Evolutionary conservation across 37 sponge, comb jelly and placozoan species (phyloP).

Genomic region (Oscarella lobularis): DNA sequence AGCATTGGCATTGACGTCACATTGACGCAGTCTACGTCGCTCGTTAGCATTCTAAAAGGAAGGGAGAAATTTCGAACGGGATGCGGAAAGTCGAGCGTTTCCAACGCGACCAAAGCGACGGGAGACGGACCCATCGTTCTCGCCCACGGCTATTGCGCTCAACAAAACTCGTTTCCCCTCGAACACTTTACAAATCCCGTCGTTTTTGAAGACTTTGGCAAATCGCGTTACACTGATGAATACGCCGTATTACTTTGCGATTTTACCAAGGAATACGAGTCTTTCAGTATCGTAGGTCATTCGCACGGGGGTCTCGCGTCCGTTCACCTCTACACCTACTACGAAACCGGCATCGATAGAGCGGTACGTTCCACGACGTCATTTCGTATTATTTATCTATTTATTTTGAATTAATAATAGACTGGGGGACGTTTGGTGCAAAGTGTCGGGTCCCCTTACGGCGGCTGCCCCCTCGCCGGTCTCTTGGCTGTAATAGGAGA

Average conservation of each 20-base stretch:
- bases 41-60: background rate
- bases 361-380: conserved; percentile 4
- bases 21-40: background rate
- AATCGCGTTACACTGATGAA: conserved; percentile 20
- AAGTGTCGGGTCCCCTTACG: conserved; percentile 30
- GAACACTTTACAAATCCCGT: conserved; percentile 22
- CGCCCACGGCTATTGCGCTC: conserved; percentile 44
- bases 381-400: background rate
- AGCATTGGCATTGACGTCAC: conserved; percentile 15
- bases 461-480: conserved; percentile 27
- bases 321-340: conserved; percentile 26
- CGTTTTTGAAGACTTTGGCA: conserved; percentile 19
- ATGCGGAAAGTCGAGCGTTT: background rate
- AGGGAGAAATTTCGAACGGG: background rate
- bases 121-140: conserved; percentile 22
- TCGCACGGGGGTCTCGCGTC: conserved; percentile 38
- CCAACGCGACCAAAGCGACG: background rate
- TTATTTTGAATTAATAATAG: conserved; percentile 10
- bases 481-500: conserved; percentile 32
- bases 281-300: conserved; percentile 22
- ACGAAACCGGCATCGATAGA: conserved; percentile 18
- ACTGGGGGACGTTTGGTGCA: conserved; percentile 20
- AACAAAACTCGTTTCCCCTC: conserved; percentile 21
- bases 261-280: conserved; percentile 11
- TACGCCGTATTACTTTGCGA: conserved; percentile 18